Conservation (phyloP, 1,140 invertebrate species). For the Drosophila biarmipes region DNA sequence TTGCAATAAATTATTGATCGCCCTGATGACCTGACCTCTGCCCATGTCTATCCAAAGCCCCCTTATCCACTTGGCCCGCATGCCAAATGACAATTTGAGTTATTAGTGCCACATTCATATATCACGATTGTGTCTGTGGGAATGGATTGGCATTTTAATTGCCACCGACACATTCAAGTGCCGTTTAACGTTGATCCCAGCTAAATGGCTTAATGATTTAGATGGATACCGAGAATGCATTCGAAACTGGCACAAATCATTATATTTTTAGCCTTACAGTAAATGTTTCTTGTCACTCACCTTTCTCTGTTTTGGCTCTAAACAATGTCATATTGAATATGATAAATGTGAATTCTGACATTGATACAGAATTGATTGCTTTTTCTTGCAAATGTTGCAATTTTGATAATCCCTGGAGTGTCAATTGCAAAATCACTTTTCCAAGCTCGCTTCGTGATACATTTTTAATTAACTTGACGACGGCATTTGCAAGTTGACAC, state of each 20-base stretch:
- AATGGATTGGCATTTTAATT: constrained; percentile 70
- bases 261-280: not conserved
- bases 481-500: constrained; percentile 26
- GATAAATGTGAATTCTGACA: not conserved
- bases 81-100: constrained; percentile 48
- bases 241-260: not conserved
- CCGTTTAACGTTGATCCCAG: constrained; percentile 15
- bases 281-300: not conserved
- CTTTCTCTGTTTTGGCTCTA: not conserved
- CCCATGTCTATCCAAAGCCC: not conserved
- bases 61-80: constrained; percentile 2
- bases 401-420: constrained; percentile 12
- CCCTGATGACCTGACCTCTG: constrained; percentile 26
- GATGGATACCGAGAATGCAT: constrained; percentile 1
- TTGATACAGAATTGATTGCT: constrained; percentile 4
- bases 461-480: constrained; percentile 64
- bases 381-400: not conserved
- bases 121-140: constrained; percentile 44
- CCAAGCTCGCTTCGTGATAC: constrained; percentile 10
- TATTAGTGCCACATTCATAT: constrained; percentile 53
- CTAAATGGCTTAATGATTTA: constrained; percentile 26
- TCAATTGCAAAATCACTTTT: constrained; percentile 14
- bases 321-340: not conserved
- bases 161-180: constrained; percentile 49
- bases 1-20: constrained; percentile 35